Evolutionary conservation across 2,113 vertebrate species (phyloP).

Genomic region (Aix galericulata): DNA sequence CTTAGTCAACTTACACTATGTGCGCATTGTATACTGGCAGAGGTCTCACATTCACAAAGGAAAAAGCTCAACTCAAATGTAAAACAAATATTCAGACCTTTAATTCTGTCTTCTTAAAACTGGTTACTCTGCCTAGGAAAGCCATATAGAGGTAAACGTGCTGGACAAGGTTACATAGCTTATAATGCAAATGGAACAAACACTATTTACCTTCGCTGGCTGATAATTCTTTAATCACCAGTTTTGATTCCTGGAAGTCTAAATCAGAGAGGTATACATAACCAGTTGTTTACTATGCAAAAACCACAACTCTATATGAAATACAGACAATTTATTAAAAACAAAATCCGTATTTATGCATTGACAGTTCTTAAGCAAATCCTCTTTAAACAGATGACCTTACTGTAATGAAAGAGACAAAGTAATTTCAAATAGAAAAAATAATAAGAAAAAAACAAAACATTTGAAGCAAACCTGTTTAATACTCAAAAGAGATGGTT

Average conservation of each 20-base stretch:
- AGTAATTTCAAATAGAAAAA: neutral
- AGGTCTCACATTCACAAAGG: neutral
- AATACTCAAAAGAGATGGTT: conserved; percentile 96
- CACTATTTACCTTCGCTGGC: neutral
- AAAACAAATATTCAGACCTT: neutral
- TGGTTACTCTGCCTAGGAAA: neutral
- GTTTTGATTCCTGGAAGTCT: neutral
- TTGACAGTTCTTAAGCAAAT: neutral
- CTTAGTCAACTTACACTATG: neutral
- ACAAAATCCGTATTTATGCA: neutral
- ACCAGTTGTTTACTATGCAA: neutral
- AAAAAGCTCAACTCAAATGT: neutral
- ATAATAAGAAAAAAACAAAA: neutral
- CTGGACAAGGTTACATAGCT: neutral
- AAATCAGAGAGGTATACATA: neutral
- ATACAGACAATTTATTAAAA: neutral
- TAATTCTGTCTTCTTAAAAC: neutral
- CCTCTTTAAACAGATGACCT: neutral
- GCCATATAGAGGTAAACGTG: neutral
- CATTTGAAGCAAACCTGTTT: conserved; percentile 87
- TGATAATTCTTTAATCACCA: neutral
- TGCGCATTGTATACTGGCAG: neutral
- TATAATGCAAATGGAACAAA: neutral
- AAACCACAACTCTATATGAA: neutral
- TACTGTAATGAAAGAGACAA: neutral